phyloP scores from a whole-genome alignment of 2,888 invertebrate species.

The Thereva nobilitata region DNA sequence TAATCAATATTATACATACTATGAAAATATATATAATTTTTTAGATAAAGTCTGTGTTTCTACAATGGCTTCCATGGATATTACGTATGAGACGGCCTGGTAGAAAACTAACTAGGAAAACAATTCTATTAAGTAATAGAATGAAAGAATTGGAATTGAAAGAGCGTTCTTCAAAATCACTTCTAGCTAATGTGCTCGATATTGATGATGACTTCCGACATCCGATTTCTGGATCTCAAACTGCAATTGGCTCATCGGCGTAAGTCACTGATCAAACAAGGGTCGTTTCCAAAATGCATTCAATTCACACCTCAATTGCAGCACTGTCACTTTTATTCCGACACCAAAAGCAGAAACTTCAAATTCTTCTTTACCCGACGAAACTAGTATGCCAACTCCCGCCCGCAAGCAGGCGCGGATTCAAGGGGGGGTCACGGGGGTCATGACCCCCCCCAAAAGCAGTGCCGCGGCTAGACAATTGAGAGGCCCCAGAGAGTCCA shows the following conservation, averaged over 20 bases:
- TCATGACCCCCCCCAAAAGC: no score
- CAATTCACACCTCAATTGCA: no score
- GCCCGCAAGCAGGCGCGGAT: no score
- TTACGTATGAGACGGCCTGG: conserved; percentile 95
- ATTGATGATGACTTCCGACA: conserved; percentile 94
- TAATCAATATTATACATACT: neutral
- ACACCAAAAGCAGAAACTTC: no score
- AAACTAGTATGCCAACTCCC: no score
- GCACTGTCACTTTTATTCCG: no score
- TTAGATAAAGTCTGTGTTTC: conserved; percentile 91
- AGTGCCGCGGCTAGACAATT: no score
- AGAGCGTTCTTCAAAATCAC: conserved; percentile 90
- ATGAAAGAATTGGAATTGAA: conserved; percentile 93
- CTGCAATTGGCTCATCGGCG: conserved; percentile 69
- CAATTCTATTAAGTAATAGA: conserved; percentile 85
- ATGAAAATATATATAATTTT: conserved; percentile 32
- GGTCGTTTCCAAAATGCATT: neutral
- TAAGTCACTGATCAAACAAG: conserved; percentile 52
- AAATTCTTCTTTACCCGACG: no score
- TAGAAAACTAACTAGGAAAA: conserved; percentile 89
- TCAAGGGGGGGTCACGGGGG: no score
- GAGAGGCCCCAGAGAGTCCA: no score
- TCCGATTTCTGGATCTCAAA: conserved; percentile 63
- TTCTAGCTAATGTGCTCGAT: conserved; percentile 92
- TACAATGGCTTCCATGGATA: conserved; percentile 97